Percentiles rank a stretch among this genome's conserved stretches.
These are phyloP conservation scores for Notolepis coatsorum DNA, from an alignment of 2,797 vertebrate species.

Conservation along the genomic window DNA sequence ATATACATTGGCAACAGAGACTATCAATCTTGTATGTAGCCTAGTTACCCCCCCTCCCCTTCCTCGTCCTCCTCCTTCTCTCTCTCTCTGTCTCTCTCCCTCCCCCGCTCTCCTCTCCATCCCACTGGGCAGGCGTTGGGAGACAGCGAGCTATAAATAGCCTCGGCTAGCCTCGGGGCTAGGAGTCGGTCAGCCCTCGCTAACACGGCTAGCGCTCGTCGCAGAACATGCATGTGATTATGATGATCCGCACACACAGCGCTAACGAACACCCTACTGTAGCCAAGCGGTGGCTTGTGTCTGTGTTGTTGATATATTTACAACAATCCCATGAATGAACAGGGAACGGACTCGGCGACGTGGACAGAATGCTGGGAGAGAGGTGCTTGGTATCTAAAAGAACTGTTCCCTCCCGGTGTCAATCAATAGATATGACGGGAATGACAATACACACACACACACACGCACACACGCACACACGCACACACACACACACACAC, in stretches of 20 bases:
- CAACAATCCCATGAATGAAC: no score
- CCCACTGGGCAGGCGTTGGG: constrained; percentile 68
- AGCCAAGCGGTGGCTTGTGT: no score
- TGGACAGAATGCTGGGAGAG: constrained; percentile 38
- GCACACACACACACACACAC: not conserved
- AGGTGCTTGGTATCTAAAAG: constrained; percentile 57
- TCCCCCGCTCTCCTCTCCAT: constrained; percentile 56
- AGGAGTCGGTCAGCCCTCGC: constrained; percentile 67
- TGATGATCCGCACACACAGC: constrained; percentile 37
- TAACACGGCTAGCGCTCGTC: constrained; percentile 58
- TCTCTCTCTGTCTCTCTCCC: constrained; percentile 40
- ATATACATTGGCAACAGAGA: constrained; percentile 61
- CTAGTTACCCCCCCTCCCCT: constrained; percentile 62
- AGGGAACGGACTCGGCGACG: constrained; percentile 32
- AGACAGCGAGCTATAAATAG: constrained; percentile 77
- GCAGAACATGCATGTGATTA: constrained; percentile 60
- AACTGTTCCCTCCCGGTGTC: no score
- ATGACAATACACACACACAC: no score
- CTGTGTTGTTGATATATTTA: no score
- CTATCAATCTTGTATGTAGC: constrained; percentile 72
- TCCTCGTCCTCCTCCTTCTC: constrained; percentile 37
- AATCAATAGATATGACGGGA: no score
- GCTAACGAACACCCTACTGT: not conserved
- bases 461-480: not conserved
- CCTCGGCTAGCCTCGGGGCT: constrained; percentile 62